These are phyloP conservation scores for Armadillidium nasatum DNA, from an alignment of 1,140 invertebrate species.

Conservation along the genomic window DNA sequence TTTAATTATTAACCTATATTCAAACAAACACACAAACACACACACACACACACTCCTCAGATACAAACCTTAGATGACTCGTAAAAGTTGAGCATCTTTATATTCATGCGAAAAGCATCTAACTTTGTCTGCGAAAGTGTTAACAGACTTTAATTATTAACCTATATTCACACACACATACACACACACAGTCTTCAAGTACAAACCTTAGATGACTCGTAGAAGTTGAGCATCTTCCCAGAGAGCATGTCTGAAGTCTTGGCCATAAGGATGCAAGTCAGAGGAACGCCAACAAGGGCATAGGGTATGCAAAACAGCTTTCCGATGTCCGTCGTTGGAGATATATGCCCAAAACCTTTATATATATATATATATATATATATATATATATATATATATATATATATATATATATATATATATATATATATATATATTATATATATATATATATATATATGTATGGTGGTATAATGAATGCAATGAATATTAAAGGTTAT, in stretches of 20 bases:
- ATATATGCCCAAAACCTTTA: conserved; percentile 91
- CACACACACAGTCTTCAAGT: too few species aligned
- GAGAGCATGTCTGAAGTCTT: conserved; percentile 54
- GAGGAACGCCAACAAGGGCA: conserved; percentile 85
- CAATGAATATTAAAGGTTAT: too few species aligned
- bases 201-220: conserved; percentile 56
- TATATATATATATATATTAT: not conserved
- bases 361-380: too few species aligned
- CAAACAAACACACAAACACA: too few species aligned
- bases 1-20: too few species aligned
- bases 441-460: not conserved
- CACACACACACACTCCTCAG: too few species aligned
- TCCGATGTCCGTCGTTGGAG: conserved; percentile 78
- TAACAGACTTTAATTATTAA: too few species aligned
- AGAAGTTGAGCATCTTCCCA: conserved; percentile 47
- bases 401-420: conserved; percentile 49
- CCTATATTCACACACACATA: too few species aligned
- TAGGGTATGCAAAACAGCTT: conserved; percentile 86
- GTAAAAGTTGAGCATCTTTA: too few species aligned
- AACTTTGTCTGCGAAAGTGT: too few species aligned
- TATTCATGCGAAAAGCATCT: too few species aligned
- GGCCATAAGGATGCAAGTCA: conserved; percentile 87
- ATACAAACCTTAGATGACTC: conserved; percentile 56
- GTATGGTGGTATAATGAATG: too few species aligned
- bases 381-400: conserved; percentile 52